phyloP scores from a whole-genome alignment of 2,888 invertebrate species.

The Drosophila pseudotalamancana region DNA sequence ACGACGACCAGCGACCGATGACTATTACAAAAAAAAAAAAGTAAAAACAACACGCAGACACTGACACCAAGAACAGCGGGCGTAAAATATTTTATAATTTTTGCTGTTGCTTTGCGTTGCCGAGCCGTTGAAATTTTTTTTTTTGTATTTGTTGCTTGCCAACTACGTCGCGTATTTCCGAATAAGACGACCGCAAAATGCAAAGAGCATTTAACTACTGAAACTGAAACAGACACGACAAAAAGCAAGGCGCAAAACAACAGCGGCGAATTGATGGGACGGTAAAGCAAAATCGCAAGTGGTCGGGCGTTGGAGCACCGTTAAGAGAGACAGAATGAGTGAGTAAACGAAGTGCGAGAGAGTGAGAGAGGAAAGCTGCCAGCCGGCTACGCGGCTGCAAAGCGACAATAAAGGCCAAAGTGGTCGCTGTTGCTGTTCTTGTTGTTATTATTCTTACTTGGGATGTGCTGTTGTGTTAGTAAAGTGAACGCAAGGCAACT shows the following conservation, averaged over 20 bases:
- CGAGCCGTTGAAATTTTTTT: constrained; percentile 44
- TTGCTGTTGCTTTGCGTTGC: constrained; percentile 39
- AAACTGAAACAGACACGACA: constrained; percentile 57
- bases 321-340: constrained; percentile 32
- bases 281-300: constrained; percentile 40
- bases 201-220: constrained; percentile 75
- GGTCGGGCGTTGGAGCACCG: constrained; percentile 42
- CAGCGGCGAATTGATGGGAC: constrained; percentile 23
- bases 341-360: constrained; percentile 30
- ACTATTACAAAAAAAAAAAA: constrained; percentile 35
- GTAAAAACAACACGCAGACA: constrained; percentile 32
- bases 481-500: constrained; percentile 19
- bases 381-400: constrained; percentile 48
- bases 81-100: constrained; percentile 51
- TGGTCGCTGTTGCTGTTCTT: constrained; percentile 9
- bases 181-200: constrained; percentile 72
- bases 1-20: constrained; percentile 52
- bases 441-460: constrained; percentile 26
- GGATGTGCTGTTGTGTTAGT: constrained; percentile 24
- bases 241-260: constrained; percentile 56
- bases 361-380: constrained; percentile 14
- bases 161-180: constrained; percentile 69
- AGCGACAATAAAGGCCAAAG: constrained; percentile 48
- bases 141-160: constrained; percentile 38
- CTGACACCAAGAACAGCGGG: constrained; percentile 42